Evolutionary conservation across 92 coral and sea anemone genomes (phyloP).

Genomic region (Pocillopora meandrina): DNA sequence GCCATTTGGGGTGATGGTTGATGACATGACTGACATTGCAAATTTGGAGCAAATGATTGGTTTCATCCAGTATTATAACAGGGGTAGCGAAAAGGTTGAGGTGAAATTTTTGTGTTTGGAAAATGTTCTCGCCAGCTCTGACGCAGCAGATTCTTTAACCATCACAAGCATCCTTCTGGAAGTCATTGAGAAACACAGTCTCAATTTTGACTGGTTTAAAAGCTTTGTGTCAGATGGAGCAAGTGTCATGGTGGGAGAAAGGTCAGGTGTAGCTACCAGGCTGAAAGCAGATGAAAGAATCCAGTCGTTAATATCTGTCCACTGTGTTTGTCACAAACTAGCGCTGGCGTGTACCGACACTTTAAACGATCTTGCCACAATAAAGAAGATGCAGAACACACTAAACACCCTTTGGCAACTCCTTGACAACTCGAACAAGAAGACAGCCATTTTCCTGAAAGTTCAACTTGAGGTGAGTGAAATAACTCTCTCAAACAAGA

Average conservation of each 20-base stretch:
- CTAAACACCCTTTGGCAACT: conserved; percentile 53
- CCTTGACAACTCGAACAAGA: too few relatives aligned
- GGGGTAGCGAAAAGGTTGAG: conserved; percentile 32
- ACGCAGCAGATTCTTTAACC: too few relatives aligned
- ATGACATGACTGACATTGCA: conserved; percentile 16
- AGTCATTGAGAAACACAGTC: too few relatives aligned
- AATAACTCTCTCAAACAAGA: too few relatives aligned
- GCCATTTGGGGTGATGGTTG: conserved; percentile 27
- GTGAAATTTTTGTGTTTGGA: conserved; percentile 10
- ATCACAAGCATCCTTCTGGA: too few relatives aligned
- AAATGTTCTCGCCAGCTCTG: too few relatives aligned
- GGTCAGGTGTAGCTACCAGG: conserved; percentile 53
- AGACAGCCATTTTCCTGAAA: too few relatives aligned
- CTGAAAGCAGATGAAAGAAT: conserved; percentile 42
- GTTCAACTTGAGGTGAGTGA: too few relatives aligned
- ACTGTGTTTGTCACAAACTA: conserved; percentile 49
- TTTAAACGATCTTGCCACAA: conserved; percentile 43
- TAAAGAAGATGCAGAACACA: conserved; percentile 58
- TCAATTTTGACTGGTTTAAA: conserved; percentile 42
- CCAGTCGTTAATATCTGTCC: conserved; percentile 43
- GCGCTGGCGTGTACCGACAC: conserved; percentile 77
- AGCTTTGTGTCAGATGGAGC: conserved; percentile 54
- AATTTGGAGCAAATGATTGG: conserved; percentile 39
- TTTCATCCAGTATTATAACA: conserved; percentile 32
- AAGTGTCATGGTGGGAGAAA: conserved; percentile 45